Percentiles rank a stretch among this genome's conserved stretches.
Conservation (phyloP, 2,888 invertebrate species). For the Drosophila falleni region DNA sequence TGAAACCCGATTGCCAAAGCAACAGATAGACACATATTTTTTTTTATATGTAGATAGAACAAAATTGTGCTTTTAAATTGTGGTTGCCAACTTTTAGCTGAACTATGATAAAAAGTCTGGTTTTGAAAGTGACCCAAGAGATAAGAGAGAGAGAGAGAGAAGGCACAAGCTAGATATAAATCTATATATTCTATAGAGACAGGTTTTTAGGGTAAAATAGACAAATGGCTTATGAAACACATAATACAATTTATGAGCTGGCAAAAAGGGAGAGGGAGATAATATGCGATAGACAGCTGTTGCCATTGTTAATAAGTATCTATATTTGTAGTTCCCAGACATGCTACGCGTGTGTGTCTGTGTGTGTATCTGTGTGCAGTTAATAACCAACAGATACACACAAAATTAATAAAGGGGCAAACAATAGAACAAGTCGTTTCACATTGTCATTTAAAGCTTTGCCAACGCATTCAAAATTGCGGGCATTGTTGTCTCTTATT, state of each 20-base stretch:
- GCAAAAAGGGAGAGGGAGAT: neutral
- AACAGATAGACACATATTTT: neutral
- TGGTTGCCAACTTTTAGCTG: constrained; percentile 16
- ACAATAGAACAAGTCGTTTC: constrained; percentile 49
- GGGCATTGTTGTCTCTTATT: constrained; percentile 55
- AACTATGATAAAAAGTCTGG: constrained; percentile 27
- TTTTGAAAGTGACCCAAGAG: constrained; percentile 15
- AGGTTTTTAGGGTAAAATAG: constrained; percentile 20
- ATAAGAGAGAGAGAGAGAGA: constrained; percentile 5
- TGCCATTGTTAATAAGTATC: constrained; percentile 37
- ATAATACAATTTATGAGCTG: constrained; percentile 17
- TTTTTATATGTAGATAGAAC: neutral
- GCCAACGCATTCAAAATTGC: constrained; percentile 66
- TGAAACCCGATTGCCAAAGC: constrained; percentile 7
- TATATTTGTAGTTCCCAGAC: constrained; percentile 29
- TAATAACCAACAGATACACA: constrained; percentile 49
- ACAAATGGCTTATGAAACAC: constrained; percentile 18
- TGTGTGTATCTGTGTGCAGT: constrained; percentile 30
- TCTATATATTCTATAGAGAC: constrained; percentile 20
- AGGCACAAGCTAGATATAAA: constrained; percentile 5
- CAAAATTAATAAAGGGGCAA: constrained; percentile 40
- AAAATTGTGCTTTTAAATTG: neutral
- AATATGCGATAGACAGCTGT: constrained; percentile 11
- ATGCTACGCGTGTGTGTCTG: constrained; percentile 1
- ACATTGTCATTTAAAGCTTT: constrained; percentile 58